Base-by-base conservation (phyloP, 2,797 vertebrate species). In the Sebastes minor region DNA sequence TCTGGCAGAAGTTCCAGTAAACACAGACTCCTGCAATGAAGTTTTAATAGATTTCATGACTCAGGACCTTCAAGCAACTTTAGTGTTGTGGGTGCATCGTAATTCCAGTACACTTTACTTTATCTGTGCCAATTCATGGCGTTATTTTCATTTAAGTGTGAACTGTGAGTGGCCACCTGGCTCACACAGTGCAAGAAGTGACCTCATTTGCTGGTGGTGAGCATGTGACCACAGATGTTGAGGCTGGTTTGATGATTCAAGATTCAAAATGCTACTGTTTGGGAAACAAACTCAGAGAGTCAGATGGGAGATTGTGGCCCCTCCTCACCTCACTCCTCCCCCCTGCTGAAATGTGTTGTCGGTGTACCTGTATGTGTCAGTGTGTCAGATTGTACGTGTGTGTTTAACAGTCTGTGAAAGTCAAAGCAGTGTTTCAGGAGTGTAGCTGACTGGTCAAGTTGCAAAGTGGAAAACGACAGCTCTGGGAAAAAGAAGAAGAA, bases 291-390 rank as follows among this genome's bases (percentile, higher is more conserved):
- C 33, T 30, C 22, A 46, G 22, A 61, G 38, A 32, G 57, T 86
- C 82, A 90, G 77, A 85, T 78, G 32, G 57, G 42, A 71, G 71
- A 20, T 30, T 49, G 38, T 78, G 63, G 85, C 78, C 80, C 89
- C 89, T 88, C 90, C 91, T 78, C 52, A 6, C 90, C 91, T 78
- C 52, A 4, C 83, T 77, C 86, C 91, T 84, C 87, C 90, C 69
- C 57, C 60, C 61, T 61, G 20, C 66, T 63, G 62, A 80, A 63
- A 81, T 76, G 30, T 55, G 63, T 61, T 53, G 53, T 75, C 69
- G 69, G 49, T 75, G 55, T 78, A 85, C 86, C 85, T 91, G 90
- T 73, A 56, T 79, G 60, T 71, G 56, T 81, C 22, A 79, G 64
- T 59, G 76, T 63, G 33, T 74, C 20, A 35, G 20, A 22, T 10